Evolutionary conservation across 2,797 vertebrate genomes (phyloP), one percentile per base, ranked within the genome.

Genomic region (Diplodus sargus): DNA sequence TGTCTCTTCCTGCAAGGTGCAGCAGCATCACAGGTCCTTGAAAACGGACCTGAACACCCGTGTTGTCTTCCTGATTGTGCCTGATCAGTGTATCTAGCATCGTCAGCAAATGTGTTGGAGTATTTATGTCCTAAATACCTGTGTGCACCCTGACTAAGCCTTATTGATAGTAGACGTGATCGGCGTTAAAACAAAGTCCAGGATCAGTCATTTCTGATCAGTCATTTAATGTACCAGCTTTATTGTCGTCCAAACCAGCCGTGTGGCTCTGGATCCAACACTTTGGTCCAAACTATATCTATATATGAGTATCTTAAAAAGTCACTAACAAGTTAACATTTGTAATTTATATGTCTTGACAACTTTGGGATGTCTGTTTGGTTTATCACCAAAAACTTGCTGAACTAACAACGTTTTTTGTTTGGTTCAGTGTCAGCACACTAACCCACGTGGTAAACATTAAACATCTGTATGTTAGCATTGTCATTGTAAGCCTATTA

Each of bases 1-100:
- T 39, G 70, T 69, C n/a, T 71, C 34, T 70, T 14, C 22, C 18
- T 8, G 25, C 42, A 73, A 69, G 17, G 17, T 25, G 28, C 2
- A 76, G 22, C 30, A 7, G 39, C 39, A 39, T 39, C 39, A 10
- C 10, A 39, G 39, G 39, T 39, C 39, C 9, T 2, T 39, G 39
- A 39, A 39, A 39, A 39, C 39, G 9, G 39, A 39, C 39, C 39
- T 11, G 39, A 39, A 39, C 39, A 10, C 39, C 39, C 39, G 3
- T 39, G 39, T 39, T 39, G 39, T 11, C 39, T 39, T 39, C 39
- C 9, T 39, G 9, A 39, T 11, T 39, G 34, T 10, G 34, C 34
- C 34, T 9, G 1, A 39, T 39, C 34, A 39, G 34, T 39, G 34
- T 39, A 39, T 34, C 34, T 9, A 9, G 34, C 34, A 34, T 39